Evolutionary conservation across 2,888 invertebrate genomes (phyloP).

Genomic region (Monoplex corrugatus): DNA sequence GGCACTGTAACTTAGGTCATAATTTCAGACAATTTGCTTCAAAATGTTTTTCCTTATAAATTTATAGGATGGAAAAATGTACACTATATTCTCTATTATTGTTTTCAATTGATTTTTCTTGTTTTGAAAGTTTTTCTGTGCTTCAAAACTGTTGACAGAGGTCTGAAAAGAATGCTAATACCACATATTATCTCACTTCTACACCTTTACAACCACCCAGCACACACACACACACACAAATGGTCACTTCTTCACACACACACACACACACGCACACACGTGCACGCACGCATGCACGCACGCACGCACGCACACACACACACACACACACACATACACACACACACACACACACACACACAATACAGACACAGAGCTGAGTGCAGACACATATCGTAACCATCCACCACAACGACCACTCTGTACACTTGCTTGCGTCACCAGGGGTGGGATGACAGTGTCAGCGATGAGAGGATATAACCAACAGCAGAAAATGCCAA

Average conservation of each 20-base stretch:
- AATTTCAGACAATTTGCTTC: no score
- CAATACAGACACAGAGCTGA: neutral
- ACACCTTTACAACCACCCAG: neutral
- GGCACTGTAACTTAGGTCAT: neutral
- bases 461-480: no score
- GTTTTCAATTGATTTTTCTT: neutral
- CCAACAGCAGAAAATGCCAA: neutral
- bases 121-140: neutral
- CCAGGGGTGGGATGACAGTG: no score
- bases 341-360: neutral
- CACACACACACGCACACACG: neutral
- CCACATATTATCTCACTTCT: neutral
- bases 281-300: neutral
- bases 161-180: no score
- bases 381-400: neutral
- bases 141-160: neutral
- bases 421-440: no score
- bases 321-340: neutral
- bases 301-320: neutral
- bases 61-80: no score
- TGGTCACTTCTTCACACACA: neutral
- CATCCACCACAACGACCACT: no score
- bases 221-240: conserved; percentile 3
- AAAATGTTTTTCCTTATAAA: no score
- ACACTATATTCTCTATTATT: no score